These are phyloP conservation scores for Drosophila phalerata DNA, from an alignment of 2,888 invertebrate genomes.

Conservation along the genomic window DNA sequence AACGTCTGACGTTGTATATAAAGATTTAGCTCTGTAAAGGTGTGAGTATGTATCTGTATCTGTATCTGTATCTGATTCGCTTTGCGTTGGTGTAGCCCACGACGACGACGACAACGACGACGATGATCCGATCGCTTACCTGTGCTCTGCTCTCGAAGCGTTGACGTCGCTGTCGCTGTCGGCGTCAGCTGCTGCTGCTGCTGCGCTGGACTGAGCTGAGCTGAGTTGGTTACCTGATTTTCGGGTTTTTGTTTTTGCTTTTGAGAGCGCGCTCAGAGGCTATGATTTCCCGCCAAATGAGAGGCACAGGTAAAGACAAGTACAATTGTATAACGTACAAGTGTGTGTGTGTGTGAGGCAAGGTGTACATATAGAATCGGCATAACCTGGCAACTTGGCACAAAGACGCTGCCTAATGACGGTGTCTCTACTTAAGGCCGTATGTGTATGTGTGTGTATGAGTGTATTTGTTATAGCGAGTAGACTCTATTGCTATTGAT, in stretches of 20 bases:
- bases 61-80: conserved; percentile 45
- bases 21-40: conserved; percentile 26
- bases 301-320: conserved; percentile 74
- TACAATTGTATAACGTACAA: conserved; percentile 32
- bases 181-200: conserved; percentile 21
- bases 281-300: conserved; percentile 80
- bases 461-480: conserved; percentile 19
- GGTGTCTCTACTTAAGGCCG: conserved; percentile 37
- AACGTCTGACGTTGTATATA: conserved; percentile 39
- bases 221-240: conserved; percentile 79
- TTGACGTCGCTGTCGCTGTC: conserved; percentile 35
- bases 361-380: conserved; percentile 54
- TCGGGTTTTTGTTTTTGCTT: conserved; percentile 79
- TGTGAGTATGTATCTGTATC: conserved; percentile 10
- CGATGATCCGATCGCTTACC: conserved; percentile 69
- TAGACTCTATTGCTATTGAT: conserved; percentile 50
- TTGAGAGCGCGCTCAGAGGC: conserved; percentile 52
- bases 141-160: conserved; percentile 42
- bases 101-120: conserved; percentile 31
- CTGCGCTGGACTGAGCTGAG: conserved; percentile 34
- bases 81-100: conserved; percentile 71
- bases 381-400: conserved; percentile 41
- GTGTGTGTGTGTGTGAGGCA: conserved; percentile 31
- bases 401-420: conserved; percentile 68
- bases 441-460: conserved; percentile 8